Base-by-base conservation (phyloP, 2,888 invertebrate genomes). In the Capitulum mitella region DNA sequence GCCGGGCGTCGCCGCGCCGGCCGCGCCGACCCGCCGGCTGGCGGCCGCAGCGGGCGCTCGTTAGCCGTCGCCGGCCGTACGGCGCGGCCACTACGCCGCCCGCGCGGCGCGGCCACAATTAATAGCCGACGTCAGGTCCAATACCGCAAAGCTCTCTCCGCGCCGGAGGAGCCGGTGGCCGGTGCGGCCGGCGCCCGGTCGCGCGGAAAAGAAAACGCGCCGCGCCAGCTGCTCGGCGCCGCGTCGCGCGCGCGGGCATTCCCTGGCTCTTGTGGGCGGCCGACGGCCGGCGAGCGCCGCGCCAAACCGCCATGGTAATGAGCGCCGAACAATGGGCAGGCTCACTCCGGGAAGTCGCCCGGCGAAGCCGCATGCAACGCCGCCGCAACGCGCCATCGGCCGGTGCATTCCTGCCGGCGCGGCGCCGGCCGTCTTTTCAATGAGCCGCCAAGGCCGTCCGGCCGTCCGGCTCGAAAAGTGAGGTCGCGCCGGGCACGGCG, bases 221-320 rank as follows among this genome's bases (percentile, higher is more conserved):
- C 43, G 43, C 43, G 43, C 6, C 43, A n/a, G n/a, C 58, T n/a
- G 58, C 58, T 48, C n/a, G 10, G 58, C 58, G 54, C 6, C 54
- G 26, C 54, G 26, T 3, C 54, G 58, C n/a, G 10, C 58, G 26
- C 58, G 12, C 19, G 51, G 51, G 12, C 58, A 58, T 58, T 58
- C 58, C 58, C 10, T n/a, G 58, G 0, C n/a, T 8, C n/a, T 1
- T 43, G 43, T 43, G 48, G 84, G 79, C 82, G 83, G 70, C 81
- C 80, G 77, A 83, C 81, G 40, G 84, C 84, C 40, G 37, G 48
- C 46, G 61, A 48, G 29, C 46, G 79, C 29, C 58, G 58, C 58
- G n/a, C 58, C 58, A 58, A 29, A 58, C 26, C 58, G 58, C 58
- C 58, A 58, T 58, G 58, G n/a, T 58, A 58, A 58, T 58, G n/a